A percentile compares a stretch with the other conserved stretches of the same genome.
Conservation (phyloP, 1,140 invertebrate species). For the Bombus huntii region DNA sequence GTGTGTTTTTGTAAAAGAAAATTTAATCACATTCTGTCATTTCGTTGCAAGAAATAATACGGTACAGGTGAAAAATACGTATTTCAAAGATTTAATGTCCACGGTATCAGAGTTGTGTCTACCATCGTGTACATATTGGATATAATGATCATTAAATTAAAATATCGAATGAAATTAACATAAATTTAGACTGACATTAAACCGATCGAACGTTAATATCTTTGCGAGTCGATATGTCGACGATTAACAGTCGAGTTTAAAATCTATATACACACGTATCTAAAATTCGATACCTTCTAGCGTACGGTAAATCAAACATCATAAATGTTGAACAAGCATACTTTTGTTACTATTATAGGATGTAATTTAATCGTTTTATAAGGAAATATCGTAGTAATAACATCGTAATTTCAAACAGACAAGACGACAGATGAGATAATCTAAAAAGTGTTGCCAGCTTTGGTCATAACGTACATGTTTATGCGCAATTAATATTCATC, state of each 20-base stretch:
- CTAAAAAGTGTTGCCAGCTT: neutral
- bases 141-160: neutral
- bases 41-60: no score
- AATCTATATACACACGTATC: neutral
- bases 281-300: neutral
- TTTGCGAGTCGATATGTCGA: slow-evolving; percentile 45
- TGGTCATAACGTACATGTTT: no score
- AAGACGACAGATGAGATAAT: neutral
- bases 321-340: neutral
- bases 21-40: neutral
- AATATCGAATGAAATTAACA: slow-evolving; percentile 21
- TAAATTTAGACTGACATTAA: slow-evolving; percentile 42
- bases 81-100: neutral
- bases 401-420: neutral
- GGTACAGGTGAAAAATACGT: neutral
- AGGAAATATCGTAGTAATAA: neutral
- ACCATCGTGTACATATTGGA: neutral
- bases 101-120: neutral
- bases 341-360: neutral
- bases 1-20: neutral
- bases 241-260: neutral
- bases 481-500: no score
- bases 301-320: neutral
- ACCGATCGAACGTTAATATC: slow-evolving; percentile 4
- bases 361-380: neutral